Evolutionary conservation across 2,888 invertebrate species (phyloP).

Genomic region (Polyommatus iphigenia): DNA sequence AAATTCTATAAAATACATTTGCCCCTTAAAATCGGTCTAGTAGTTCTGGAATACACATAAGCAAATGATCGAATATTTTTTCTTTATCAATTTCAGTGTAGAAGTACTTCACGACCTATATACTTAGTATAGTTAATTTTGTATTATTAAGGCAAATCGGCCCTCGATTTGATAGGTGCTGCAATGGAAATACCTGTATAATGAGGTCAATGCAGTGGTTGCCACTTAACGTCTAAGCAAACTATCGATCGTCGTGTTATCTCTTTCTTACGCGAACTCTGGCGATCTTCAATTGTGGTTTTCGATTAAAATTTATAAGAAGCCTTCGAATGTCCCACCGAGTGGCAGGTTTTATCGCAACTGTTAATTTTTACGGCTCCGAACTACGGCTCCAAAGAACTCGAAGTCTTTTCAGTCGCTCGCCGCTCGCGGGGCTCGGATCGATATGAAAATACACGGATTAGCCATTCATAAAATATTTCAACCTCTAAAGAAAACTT

Average conservation of each 20-base stretch:
- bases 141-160: background rate
- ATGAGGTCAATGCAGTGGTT: slow-evolving; percentile 77
- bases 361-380: background rate
- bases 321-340: background rate
- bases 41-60: too few species aligned
- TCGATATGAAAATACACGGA: slow-evolving; percentile 8
- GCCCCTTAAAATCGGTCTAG: background rate
- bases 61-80: too few species aligned
- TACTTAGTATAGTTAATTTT: background rate
- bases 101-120: background rate
- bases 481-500: background rate
- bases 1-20: background rate
- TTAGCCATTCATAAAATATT: slow-evolving; percentile 20
- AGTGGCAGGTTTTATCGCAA: slow-evolving; percentile 11
- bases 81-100: too few species aligned
- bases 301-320: slow-evolving; percentile 39
- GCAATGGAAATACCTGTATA: slow-evolving; percentile 68
- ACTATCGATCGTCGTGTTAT: slow-evolving; percentile 74
- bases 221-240: slow-evolving; percentile 75
- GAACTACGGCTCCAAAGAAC: background rate
- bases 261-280: slow-evolving; percentile 70
- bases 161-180: slow-evolving; percentile 34
- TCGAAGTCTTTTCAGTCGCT: background rate
- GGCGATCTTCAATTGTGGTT: slow-evolving; percentile 38
- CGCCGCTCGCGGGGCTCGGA: background rate